Evolutionary conservation across 1,140 invertebrate genomes (phyloP).

Genomic region (Meloidogyne hapla): DNA sequence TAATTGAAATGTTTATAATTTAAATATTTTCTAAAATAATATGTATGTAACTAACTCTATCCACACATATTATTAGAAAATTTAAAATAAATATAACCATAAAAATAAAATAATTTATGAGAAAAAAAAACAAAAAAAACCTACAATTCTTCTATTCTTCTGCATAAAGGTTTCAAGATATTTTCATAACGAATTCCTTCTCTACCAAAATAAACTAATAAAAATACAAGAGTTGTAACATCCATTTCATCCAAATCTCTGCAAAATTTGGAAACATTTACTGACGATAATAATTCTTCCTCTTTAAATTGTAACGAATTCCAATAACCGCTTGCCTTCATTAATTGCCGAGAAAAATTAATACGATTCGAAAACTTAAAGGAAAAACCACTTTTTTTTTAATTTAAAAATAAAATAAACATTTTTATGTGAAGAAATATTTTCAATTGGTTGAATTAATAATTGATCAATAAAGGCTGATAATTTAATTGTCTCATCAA

Average conservation of each 20-base stretch:
- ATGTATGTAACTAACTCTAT: no score
- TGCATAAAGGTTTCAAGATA: neutral
- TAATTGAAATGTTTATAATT: neutral
- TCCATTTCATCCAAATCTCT: neutral
- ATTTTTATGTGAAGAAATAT: neutral
- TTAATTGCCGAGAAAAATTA: neutral
- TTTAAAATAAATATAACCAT: neutral
- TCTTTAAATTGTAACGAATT: neutral
- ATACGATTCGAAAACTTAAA: neutral
- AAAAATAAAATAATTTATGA: no score
- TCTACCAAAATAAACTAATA: conserved; percentile 6
- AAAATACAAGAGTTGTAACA: neutral
- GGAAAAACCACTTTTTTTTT: neutral
- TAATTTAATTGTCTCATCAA: neutral
- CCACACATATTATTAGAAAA: no score
- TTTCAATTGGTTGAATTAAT: neutral
- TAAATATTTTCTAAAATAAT: no score
- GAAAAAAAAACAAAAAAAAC: neutral
- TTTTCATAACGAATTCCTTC: neutral
- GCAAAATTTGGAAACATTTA: neutral
- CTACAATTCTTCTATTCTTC: neutral
- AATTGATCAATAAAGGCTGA: neutral
- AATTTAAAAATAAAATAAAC: neutral
- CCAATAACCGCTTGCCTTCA: neutral
- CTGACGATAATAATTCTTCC: neutral